Evolutionary conservation across 1,140 invertebrate species (phyloP).

Genomic region (Ladona fulva): DNA sequence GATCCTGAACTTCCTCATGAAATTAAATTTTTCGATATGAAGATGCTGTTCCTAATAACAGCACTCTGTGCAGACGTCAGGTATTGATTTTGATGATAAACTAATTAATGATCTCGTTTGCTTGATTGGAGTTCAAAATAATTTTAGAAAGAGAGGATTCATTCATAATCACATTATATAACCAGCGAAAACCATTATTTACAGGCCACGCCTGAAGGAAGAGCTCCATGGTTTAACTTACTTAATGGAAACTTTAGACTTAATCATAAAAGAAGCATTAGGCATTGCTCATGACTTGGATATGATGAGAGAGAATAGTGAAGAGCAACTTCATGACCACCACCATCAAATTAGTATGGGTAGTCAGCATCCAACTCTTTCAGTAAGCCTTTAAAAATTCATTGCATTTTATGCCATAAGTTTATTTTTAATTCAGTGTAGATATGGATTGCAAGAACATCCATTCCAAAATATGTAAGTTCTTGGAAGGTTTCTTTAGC

Average conservation of each 20-base stretch:
- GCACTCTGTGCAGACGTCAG: conserved; percentile 60
- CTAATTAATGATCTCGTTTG: no score
- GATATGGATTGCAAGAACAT: no score
- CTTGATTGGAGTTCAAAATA: no score
- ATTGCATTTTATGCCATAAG: no score
- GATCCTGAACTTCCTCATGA: conserved; percentile 49
- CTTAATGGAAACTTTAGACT: conserved; percentile 69
- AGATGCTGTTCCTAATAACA: conserved; percentile 79
- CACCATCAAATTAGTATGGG: background rate
- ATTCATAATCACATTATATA: background rate
- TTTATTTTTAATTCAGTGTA: no score
- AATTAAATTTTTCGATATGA: conserved; percentile 79
- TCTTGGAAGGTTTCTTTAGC: no score
- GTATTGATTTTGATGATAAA: conserved; percentile 25
- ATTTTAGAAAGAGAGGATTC: no score
- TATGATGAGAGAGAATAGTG: conserved; percentile 25
- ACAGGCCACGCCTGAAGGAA: conserved; percentile 56
- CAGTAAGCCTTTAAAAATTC: no score
- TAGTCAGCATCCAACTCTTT: background rate
- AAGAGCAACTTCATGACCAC: background rate
- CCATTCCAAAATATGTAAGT: no score
- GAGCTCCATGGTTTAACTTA: conserved; percentile 72
- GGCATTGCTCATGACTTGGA: conserved; percentile 27
- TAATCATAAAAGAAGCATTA: conserved; percentile 48
- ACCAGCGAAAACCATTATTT: conserved; percentile 17